Percentiles rank a stretch among this genome's conserved stretches.
Evolutionary conservation across 1,140 invertebrate genomes (phyloP).

Genomic region (Bombus breviceps): DNA sequence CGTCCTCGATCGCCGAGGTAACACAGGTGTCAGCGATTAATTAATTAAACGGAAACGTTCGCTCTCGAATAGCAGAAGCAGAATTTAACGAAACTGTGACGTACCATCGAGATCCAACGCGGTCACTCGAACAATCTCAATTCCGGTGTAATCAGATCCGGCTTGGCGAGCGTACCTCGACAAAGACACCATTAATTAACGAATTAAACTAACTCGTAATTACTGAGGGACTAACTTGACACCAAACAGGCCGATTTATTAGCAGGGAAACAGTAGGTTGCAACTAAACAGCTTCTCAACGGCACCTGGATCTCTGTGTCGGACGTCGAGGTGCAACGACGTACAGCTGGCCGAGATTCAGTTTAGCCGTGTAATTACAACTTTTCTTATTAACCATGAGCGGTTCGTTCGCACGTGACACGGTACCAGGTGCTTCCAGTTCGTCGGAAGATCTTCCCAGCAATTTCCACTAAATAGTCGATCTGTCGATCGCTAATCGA

Average conservation of each 20-base stretch:
- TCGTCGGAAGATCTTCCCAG: not conserved
- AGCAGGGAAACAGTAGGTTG: not conserved
- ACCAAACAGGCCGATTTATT: slow-evolving; percentile 1
- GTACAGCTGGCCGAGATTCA: not conserved
- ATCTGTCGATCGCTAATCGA: not conserved
- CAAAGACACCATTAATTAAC: slow-evolving; percentile 11
- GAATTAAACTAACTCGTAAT: slow-evolving; percentile 8
- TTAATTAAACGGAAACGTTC: not conserved
- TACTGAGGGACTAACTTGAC: not conserved
- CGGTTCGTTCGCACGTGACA: not conserved
- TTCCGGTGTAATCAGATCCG: not conserved
- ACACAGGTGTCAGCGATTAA: not conserved
- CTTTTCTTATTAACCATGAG: not conserved
- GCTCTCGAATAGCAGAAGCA: not conserved
- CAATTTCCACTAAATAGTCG: not conserved
- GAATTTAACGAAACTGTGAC: not conserved
- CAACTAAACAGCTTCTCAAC: too few relatives aligned
- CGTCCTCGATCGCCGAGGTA: too few relatives aligned
- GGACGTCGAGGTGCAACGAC: too few relatives aligned
- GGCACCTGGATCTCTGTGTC: not conserved
- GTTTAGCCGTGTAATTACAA: slow-evolving; percentile 2
- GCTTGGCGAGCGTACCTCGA: not conserved
- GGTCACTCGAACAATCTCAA: not conserved
- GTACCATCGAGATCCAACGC: not conserved
- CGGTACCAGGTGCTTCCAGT: not conserved